Evolutionary conservation across 2,888 invertebrate genomes (phyloP), one percentile per base, ranked within the genome.

Genomic region (Aromia moschata): DNA sequence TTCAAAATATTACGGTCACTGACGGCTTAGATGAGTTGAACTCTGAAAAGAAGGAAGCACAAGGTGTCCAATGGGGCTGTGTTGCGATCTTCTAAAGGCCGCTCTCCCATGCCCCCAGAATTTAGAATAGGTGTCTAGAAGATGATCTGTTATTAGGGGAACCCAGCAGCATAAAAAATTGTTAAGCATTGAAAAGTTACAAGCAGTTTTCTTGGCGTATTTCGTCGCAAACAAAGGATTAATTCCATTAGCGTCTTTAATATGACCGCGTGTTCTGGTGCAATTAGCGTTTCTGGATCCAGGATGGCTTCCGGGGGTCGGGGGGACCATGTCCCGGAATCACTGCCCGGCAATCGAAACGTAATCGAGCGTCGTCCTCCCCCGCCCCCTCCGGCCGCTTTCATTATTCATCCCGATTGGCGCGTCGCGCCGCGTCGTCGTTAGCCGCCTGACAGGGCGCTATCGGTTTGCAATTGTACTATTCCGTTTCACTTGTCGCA

Each of bases 171-270:
- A n/a, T n/a, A n/a, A n/a, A n/a, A n/a, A n/a, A n/a, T n/a, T n/a
- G n/a, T n/a, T n/a, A n/a, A n/a, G n/a, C n/a, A n/a, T n/a, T n/a
- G n/a, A n/a, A n/a, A n/a, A n/a, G n/a, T n/a, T n/a, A n/a, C n/a
- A n/a, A n/a, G n/a, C n/a, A n/a, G 36, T 9, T 36, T 2, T 37
- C 36, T 47, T 47, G 37, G 18, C 47, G 47, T 46, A 31, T 14
- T 1, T 36, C 36, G 47, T 47, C 37, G 17, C 37, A 47, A 37
- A 40, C n/a, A n/a, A n/a, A 15, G 44, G 31, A 36, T 37, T 49
- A 56, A 56, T 56, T 56, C 49, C 56, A 56, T 56, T 56, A 56
- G 49, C 55, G 49, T 56, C 40, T 56, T 49, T 49, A 56, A 56
- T 56, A 49, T 47, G 20, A 41, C 56, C 41, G 45, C 49, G 56